phyloP scores from a whole-genome alignment of 2,797 vertebrate species.

The Bovichtus diacanthus region DNA sequence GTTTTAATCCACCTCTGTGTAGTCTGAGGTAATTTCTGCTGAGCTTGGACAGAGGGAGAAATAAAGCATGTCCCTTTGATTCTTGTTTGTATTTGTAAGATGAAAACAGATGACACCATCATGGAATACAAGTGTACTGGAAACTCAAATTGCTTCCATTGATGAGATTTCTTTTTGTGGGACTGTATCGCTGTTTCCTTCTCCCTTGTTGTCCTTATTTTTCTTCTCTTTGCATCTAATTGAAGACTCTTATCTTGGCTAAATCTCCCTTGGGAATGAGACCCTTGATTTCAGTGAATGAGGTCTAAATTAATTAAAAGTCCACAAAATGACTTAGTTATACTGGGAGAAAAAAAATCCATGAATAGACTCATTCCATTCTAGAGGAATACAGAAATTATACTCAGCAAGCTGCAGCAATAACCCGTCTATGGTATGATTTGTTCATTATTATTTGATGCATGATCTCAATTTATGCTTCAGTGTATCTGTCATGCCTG shows the following conservation, averaged over 20 bases:
- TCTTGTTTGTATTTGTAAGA: neutral
- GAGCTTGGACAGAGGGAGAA: neutral
- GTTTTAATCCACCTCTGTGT: neutral
- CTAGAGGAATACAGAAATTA: neutral
- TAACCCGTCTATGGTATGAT: conserved; percentile 29
- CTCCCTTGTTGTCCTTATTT: neutral
- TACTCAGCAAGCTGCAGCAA: neutral
- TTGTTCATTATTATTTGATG: conserved; percentile 69
- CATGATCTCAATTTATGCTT: conserved; percentile 60
- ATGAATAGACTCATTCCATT: neutral
- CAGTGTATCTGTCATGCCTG: conserved; percentile 50
- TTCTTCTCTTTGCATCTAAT: conserved; percentile 4
- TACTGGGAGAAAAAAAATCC: neutral
- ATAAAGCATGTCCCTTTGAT: neutral
- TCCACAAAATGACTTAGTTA: neutral
- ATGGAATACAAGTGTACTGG: neutral
- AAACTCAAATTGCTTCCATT: conserved; percentile 7
- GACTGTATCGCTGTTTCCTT: neutral
- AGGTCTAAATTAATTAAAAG: conserved; percentile 23
- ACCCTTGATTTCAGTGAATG: conserved; percentile 32
- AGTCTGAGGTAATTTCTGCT: neutral
- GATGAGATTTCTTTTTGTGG: neutral
- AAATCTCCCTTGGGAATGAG: conserved; percentile 40
- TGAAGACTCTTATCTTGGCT: neutral
- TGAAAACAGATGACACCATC: neutral